Evolutionary conservation across 1,140 invertebrate genomes (phyloP), one percentile per base, ranked within the genome.

Genomic region (Aphaenogaster ashmeadi): DNA sequence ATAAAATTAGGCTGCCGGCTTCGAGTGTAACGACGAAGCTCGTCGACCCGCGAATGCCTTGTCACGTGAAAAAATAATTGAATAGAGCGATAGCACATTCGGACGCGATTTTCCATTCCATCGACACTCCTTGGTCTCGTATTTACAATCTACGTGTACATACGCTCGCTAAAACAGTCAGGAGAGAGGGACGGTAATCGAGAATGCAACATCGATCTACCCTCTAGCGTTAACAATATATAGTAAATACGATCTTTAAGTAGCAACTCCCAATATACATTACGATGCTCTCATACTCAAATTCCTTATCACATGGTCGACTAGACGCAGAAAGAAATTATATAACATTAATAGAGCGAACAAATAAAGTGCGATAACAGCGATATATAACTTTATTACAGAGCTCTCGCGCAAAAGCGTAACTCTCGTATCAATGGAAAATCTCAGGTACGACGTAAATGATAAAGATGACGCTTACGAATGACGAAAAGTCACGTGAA

Each of bases 91-190:
- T 85, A 62, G 47, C 56, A 85, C 44, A 13, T 52, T 87, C 50
- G 38, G 58, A 71, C 58, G 64, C 66, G 58, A 66, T 81, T 47
- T 47, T 56, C 15, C 58, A 60, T 27, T 56, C 18, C 36, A 66
- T 89, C 89, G 88, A 90, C 85, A 81, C 90, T 88, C 85, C 90
- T 89, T 91, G 88, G 77, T 66, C 86, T 91, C 80, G 54, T 86
- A 66, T 88, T 88, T 89, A 91, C 56, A 91, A 87, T 88, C 66
- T 91, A 88, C 27, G 54, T 75, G 60, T 83, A 64, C 58, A 72
- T 80, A 79, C 67, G 44, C 33, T 78, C 77, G 66, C 78, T 84
- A 52, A 86, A 86, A 88, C 80, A 60, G 47, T 86, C 54, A 74
- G 36, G 86, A 87, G 27, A 77, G 75, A 83, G 79, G 74, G 74